Evolutionary conservation across 2,797 vertebrate species (phyloP).

Genomic region (Halcyon smyrnensis): DNA sequence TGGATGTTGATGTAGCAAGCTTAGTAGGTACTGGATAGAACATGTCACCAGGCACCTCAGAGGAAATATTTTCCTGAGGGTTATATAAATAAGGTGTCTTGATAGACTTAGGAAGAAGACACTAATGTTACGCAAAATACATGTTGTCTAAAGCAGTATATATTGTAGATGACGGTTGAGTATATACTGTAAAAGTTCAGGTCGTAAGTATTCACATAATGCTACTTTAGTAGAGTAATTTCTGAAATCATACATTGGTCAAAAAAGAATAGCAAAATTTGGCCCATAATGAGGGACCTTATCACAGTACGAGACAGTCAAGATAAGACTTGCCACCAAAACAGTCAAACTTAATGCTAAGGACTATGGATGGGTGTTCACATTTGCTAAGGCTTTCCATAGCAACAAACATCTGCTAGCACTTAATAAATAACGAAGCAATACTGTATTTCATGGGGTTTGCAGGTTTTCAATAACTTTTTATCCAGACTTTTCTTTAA

Average conservation of each 20-base stretch:
- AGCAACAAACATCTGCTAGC: background rate
- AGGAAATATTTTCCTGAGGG: background rate
- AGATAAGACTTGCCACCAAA: background rate
- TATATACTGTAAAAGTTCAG: background rate
- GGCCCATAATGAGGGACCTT: background rate
- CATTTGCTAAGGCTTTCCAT: background rate
- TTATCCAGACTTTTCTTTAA: background rate
- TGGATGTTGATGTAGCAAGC: background rate
- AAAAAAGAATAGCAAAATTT: background rate
- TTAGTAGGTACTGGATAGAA: background rate
- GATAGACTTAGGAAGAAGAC: background rate
- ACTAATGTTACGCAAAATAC: background rate
- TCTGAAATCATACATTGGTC: background rate
- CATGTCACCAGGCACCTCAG: background rate
- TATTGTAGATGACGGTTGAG: background rate
- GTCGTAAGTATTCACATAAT: background rate
- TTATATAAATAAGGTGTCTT: background rate
- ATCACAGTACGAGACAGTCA: background rate
- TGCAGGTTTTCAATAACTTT: background rate
- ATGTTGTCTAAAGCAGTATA: background rate
- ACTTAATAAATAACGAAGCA: background rate
- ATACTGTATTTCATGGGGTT: background rate
- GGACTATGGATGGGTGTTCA: no score
- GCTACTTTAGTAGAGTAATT: background rate
- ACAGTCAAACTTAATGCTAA: background rate